Conservation (phyloP, 2,797 vertebrate genomes). For the Chelon auratus region DNA sequence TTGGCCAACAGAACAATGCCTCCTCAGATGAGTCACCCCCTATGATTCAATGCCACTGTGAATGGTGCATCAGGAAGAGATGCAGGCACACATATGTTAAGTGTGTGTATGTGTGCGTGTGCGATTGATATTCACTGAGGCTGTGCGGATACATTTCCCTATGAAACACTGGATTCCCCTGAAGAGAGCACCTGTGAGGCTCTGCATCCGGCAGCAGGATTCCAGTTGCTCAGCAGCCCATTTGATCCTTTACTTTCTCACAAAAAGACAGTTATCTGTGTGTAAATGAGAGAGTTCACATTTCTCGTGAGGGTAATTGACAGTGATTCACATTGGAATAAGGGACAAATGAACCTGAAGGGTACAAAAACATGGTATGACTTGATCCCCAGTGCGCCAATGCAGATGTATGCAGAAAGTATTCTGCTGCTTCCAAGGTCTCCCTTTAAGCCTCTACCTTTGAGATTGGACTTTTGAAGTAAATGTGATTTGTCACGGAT, state of each 20-base stretch:
- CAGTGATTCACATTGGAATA: conserved; percentile 26
- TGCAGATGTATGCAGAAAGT: conserved; percentile 15
- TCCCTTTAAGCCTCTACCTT: conserved; percentile 18
- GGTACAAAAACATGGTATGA: background rate
- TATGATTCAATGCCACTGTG: conserved; percentile 65
- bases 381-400: conserved; percentile 5
- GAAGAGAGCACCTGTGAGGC: conserved; percentile 60
- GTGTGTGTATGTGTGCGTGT: conserved; percentile 26
- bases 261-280: conserved; percentile 15
- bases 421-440: conserved; percentile 27
- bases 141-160: conserved; percentile 59
- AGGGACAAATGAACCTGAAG: conserved; percentile 31
- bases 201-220: conserved; percentile 33
- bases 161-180: conserved; percentile 63
- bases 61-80: conserved; percentile 64
- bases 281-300: conserved; percentile 9
- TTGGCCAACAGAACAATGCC: conserved; percentile 67
- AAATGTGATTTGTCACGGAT: conserved; percentile 30
- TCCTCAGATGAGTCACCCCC: conserved; percentile 71
- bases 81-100: conserved; percentile 36
- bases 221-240: conserved; percentile 20
- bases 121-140: conserved; percentile 67
- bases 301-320: conserved; percentile 26
- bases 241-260: conserved; percentile 33
- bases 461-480: conserved; percentile 29